Conservation (phyloP, 2,888 invertebrate species). For the Zeuzera pyrina region DNA sequence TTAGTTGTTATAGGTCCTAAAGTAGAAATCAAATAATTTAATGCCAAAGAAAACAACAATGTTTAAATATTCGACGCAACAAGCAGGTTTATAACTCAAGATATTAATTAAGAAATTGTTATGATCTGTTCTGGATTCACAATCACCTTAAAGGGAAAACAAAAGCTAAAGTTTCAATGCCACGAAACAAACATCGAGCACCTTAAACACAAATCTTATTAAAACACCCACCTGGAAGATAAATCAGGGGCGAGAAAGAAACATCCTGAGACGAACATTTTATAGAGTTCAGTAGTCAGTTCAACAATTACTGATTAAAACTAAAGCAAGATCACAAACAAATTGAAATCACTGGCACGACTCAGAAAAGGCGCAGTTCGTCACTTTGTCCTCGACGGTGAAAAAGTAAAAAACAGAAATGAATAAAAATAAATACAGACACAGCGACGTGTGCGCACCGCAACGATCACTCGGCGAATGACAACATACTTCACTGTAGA, state of each 20-base stretch:
- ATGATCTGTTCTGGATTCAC: slow-evolving; percentile 36
- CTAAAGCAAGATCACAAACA: slow-evolving; percentile 43
- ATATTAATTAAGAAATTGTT: slow-evolving; percentile 9
- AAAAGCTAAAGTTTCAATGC: slow-evolving; percentile 24
- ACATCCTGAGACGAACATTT: slow-evolving; percentile 65
- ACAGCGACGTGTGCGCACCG: slow-evolving; percentile 57
- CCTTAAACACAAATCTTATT: slow-evolving; percentile 10
- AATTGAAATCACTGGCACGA: slow-evolving; percentile 64
- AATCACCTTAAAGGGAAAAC: slow-evolving; percentile 29
- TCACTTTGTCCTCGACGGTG: slow-evolving; percentile 62
- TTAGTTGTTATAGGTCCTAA: too few species aligned
- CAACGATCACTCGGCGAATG: slow-evolving; percentile 61
- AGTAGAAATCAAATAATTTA: too few species aligned
- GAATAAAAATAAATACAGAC: slow-evolving; percentile 49
- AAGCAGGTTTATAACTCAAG: slow-evolving; percentile 54
- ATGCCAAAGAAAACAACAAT: slow-evolving; percentile 60
- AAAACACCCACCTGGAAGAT: slow-evolving; percentile 58
- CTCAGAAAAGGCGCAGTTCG: slow-evolving; percentile 55
- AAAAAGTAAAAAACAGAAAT: slow-evolving; percentile 57
- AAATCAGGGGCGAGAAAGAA: slow-evolving; percentile 61
- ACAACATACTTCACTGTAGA: slow-evolving; percentile 67
- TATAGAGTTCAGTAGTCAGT: slow-evolving; percentile 31
- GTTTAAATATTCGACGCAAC: slow-evolving; percentile 49
- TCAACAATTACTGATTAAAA: slow-evolving; percentile 35
- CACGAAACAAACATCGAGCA: slow-evolving; percentile 3